phyloP scores from a whole-genome alignment of 2,888 invertebrate species.

The Encarsia formosa region DNA sequence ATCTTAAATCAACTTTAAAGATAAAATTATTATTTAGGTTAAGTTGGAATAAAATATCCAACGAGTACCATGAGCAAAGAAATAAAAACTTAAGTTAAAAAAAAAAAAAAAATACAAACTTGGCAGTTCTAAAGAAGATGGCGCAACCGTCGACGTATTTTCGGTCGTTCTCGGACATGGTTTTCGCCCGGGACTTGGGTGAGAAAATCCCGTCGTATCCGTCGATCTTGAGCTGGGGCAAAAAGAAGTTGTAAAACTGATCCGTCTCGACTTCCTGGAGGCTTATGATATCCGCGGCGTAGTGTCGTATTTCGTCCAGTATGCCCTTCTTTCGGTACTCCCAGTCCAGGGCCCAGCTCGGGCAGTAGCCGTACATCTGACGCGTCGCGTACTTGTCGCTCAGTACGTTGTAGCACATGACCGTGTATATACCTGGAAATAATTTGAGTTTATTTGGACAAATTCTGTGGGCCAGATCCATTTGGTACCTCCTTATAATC shows the following conservation, averaged over 20 bases:
- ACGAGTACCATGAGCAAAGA: no score
- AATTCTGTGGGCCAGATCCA: background rate
- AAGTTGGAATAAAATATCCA: no score
- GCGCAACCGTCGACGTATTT: constrained; percentile 99
- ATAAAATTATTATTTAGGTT: no score
- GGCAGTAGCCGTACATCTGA: constrained; percentile 99
- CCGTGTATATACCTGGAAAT: constrained; percentile 88
- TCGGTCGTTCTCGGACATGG: constrained; percentile 94
- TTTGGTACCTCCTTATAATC: background rate
- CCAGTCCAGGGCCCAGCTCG: constrained; percentile 98
- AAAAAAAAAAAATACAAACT: no score
- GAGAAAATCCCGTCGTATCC: constrained; percentile 96
- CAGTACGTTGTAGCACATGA: constrained; percentile 99
- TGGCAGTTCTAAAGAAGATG: constrained; percentile 91
- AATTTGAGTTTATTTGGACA: background rate
- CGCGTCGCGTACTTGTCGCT: constrained; percentile 99
- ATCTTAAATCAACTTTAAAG: no score
- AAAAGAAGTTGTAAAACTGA: constrained; percentile 95
- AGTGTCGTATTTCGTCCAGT: constrained; percentile 92
- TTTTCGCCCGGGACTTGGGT: constrained; percentile 96
- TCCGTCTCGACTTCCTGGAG: constrained; percentile 98
- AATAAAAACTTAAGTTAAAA: no score
- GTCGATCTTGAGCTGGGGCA: constrained; percentile 87
- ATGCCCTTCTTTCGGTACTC: constrained; percentile 97
- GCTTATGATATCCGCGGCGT: constrained; percentile 95